These are phyloP conservation scores for Zaprionus davidi DNA, from an alignment of 1,140 invertebrate genomes.

Conservation along the genomic window DNA sequence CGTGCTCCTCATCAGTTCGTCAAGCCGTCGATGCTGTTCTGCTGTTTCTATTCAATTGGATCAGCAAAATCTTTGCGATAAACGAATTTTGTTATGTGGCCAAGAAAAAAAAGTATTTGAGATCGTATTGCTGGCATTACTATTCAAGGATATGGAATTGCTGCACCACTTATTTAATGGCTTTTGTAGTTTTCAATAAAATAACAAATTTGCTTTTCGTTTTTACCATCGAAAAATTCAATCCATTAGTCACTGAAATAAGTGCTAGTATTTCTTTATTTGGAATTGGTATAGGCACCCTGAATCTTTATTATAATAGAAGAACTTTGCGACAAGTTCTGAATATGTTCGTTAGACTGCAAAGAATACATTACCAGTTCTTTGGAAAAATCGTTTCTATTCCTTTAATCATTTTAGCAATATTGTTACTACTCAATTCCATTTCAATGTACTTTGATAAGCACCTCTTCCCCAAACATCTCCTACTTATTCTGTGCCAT, in stretches of 20 bases:
- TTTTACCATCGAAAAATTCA: not conserved
- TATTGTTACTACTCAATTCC: not conserved
- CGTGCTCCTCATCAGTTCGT: no score
- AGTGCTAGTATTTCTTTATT: not conserved
- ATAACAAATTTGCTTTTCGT: not conserved
- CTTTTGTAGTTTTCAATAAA: not conserved
- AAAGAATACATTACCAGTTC: constrained; percentile 1
- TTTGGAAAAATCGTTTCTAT: not conserved
- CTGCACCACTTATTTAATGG: not conserved
- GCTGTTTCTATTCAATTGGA: no score
- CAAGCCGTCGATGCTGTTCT: no score
- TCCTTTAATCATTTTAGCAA: not conserved
- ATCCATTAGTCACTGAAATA: not conserved
- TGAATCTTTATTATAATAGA: not conserved
- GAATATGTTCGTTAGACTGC: not conserved
- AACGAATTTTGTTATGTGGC: not conserved
- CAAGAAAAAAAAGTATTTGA: not conserved
- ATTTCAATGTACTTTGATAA: not conserved
- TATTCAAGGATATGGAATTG: not conserved
- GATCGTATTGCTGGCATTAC: not conserved
- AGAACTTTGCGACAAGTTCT: not conserved
- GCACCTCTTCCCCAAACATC: no score
- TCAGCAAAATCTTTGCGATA: not conserved
- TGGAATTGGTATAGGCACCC: not conserved
- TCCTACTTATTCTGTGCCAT: no score